Evolutionary conservation across 2,888 invertebrate genomes (phyloP), one percentile per base, ranked within the genome.

Genomic region (Malthinus flaveolus): DNA sequence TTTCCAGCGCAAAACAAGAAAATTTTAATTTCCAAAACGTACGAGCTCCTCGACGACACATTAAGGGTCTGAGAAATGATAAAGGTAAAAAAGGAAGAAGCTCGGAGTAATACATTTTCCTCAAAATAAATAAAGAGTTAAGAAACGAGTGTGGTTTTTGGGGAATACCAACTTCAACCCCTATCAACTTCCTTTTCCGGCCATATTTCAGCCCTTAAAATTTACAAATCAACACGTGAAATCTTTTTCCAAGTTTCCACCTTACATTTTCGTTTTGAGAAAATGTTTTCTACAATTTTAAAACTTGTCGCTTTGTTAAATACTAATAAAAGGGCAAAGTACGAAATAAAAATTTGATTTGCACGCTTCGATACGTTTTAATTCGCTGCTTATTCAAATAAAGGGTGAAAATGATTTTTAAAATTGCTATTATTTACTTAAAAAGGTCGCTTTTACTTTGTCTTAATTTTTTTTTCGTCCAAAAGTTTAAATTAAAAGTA

Each of bases 181-280:
- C 67, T 58, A 62, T 64, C 64, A 59, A 71, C 71, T 68, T 73
- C 73, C 73, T 71, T 50, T 74, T 74, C 74, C 73, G 69, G 73
- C 67, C 68, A 73, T 74, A 74, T 71, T 73, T 74, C 62, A 73
- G 71, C 73, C 74, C 69, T 70, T 71, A 65, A 68, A 66, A 63
- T 66, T 66, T 65, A 60, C 61, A 71, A 67, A 73, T 72, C 73
- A 73, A 73, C 73, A 73, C 72, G 73, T 73, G 71, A 68, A 64
- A 63, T 65, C 65, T 65, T 46, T 12, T 10, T 15, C 6, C 44
- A 23, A 23, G 3, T 3, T 23, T 23, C 5, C 5, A 3, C 5
- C 5, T 23, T 23, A 23, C 23, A n/a, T n/a, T n/a, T n/a, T 23
- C 5, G 23, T 23, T 23, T 23, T 23, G 23, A 2, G n/a, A 23